phyloP scores from a whole-genome alignment of 2,797 vertebrate species.

The Poeciliopsis turneri region DNA sequence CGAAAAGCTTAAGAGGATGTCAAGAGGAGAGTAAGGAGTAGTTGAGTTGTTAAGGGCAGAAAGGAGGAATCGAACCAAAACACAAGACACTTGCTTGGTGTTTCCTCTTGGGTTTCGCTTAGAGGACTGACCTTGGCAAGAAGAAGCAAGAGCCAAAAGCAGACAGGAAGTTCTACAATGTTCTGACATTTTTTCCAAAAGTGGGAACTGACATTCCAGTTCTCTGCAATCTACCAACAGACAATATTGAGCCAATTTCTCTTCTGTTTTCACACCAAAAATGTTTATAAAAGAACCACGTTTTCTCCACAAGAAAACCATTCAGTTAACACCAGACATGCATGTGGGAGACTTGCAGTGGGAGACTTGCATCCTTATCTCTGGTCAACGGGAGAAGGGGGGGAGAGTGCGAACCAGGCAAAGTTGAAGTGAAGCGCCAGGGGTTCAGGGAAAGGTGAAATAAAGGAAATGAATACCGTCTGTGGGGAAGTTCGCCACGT shows the following conservation, averaged over 20 bases:
- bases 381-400: slow-evolving; percentile 22
- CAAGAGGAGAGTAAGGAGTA: slow-evolving; percentile 10
- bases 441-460: slow-evolving; percentile 83
- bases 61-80: slow-evolving; percentile 8
- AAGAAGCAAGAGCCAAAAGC: slow-evolving; percentile 3
- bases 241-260: not conserved
- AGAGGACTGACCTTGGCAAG: not conserved
- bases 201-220: not conserved
- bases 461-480: slow-evolving; percentile 80
- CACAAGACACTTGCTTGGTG: slow-evolving; percentile 1
- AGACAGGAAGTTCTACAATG: not conserved
- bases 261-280: not conserved
- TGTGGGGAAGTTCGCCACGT: slow-evolving; percentile 76
- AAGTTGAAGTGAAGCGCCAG: slow-evolving; percentile 44
- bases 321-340: slow-evolving; percentile 5
- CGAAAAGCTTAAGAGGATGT: slow-evolving; percentile 38
- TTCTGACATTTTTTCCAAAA: slow-evolving; percentile 4
- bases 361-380: slow-evolving; percentile 41
- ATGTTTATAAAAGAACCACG: not conserved
- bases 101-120: not conserved
- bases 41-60: slow-evolving; percentile 17
- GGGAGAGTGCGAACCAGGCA: slow-evolving; percentile 30
- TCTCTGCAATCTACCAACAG: not conserved
- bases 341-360: slow-evolving; percentile 32
- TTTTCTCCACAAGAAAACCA: not conserved